A percentile compares a stretch with the other conserved stretches of the same genome.
Evolutionary conservation across 2,888 invertebrate genomes (phyloP).

Genomic region (Laspeyria flexula): DNA sequence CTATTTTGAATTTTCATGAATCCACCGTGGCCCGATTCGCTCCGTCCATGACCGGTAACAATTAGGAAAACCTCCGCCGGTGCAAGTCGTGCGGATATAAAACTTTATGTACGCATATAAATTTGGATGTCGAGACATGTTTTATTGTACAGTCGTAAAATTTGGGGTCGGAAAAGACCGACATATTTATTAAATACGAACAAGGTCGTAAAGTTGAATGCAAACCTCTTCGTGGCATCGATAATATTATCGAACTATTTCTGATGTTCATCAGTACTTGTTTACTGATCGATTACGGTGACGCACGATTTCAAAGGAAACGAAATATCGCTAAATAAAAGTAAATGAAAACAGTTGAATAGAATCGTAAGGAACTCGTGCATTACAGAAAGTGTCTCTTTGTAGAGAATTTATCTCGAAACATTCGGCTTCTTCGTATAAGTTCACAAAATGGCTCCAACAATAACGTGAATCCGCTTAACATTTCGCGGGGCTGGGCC

Average conservation of each 20-base stretch:
- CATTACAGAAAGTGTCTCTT: slow-evolving; percentile 28
- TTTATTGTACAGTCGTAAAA: slow-evolving; percentile 84
- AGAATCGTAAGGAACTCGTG: slow-evolving; percentile 19
- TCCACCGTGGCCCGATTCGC: slow-evolving; percentile 53
- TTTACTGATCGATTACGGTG: slow-evolving; percentile 36
- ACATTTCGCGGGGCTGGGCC: slow-evolving; percentile 53
- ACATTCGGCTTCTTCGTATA: slow-evolving; percentile 48
- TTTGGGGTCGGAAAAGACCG: slow-evolving; percentile 83
- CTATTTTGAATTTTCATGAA: slow-evolving; percentile 62
- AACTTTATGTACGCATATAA: slow-evolving; percentile 86
- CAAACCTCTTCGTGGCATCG: slow-evolving; percentile 79
- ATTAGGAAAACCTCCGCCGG: slow-evolving; percentile 78
- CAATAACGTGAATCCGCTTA: slow-evolving; percentile 71
- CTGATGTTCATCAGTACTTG: slow-evolving; percentile 55
- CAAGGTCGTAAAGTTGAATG: slow-evolving; percentile 82
- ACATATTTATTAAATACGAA: slow-evolving; percentile 86
- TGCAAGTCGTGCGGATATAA: slow-evolving; percentile 84
- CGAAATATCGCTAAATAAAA: slow-evolving; percentile 8
- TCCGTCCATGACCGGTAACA: slow-evolving; percentile 81
- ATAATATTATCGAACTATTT: slow-evolving; percentile 78
- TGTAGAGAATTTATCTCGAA: slow-evolving; percentile 46
- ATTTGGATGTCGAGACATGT: slow-evolving; percentile 85
- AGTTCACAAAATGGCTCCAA: slow-evolving; percentile 66
- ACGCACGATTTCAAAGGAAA: slow-evolving; percentile 6
- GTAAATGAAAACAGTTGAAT: slow-evolving; percentile 16